Evolutionary conservation across 1,140 invertebrate species (phyloP).

Genomic region (Drosophila pachea): DNA sequence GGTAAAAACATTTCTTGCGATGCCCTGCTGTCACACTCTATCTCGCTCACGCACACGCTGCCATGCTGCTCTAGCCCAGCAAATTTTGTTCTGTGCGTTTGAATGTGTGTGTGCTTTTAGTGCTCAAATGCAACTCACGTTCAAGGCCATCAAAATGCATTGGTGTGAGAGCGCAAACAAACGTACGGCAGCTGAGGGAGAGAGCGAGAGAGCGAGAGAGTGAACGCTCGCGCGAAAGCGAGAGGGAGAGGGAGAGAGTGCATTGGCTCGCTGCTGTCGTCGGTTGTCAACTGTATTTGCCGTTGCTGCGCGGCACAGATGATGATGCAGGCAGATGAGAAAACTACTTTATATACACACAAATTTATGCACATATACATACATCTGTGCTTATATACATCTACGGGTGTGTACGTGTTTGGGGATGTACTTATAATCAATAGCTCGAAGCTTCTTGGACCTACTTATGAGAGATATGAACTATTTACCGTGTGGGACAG

Average conservation of each 20-base stretch:
- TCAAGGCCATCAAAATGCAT: conserved; percentile 72
- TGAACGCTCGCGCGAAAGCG: neutral
- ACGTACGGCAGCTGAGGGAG: neutral
- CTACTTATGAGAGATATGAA: conserved; percentile 16
- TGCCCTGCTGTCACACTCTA: conserved; percentile 11
- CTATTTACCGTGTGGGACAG: neutral
- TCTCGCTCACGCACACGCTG: conserved; percentile 25
- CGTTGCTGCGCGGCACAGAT: conserved; percentile 24
- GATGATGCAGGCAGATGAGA: conserved; percentile 19
- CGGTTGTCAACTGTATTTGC: conserved; percentile 63
- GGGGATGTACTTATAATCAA: conserved; percentile 49
- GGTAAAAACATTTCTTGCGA: conserved; percentile 39
- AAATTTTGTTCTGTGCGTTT: neutral
- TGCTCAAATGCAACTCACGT: conserved; percentile 78
- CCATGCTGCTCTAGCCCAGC: conserved; percentile 27
- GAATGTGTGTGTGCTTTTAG: conserved; percentile 2
- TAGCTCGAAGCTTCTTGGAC: conserved; percentile 53
- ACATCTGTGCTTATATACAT: neutral
- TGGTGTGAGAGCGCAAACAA: conserved; percentile 29
- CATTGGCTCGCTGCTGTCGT: conserved; percentile 43
- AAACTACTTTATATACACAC: conserved; percentile 4
- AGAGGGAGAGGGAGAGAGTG: conserved; percentile 1
- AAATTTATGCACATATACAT: conserved; percentile 13
- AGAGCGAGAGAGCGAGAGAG: neutral
- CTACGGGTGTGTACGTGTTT: neutral